These are phyloP conservation scores for Drosophila limbata DNA, from an alignment of 2,888 invertebrate species.

Conservation along the genomic window DNA sequence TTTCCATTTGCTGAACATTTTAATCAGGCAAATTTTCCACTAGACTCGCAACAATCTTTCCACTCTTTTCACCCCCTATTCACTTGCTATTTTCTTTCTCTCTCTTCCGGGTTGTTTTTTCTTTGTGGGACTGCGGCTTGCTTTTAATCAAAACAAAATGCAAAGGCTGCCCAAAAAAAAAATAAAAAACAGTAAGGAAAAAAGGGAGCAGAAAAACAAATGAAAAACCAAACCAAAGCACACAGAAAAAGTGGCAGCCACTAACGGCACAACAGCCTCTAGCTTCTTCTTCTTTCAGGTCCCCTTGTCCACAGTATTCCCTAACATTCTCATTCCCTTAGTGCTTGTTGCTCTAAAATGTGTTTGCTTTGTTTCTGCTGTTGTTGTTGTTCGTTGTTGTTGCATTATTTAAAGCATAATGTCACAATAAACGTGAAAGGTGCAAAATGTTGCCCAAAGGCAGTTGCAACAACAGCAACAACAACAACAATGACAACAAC, in stretches of 20 bases:
- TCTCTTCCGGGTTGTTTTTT: slow-evolving; percentile 23
- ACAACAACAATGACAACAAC: slow-evolving; percentile 12
- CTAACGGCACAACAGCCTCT: slow-evolving; percentile 34
- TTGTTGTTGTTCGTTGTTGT: slow-evolving; percentile 49
- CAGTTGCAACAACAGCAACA: slow-evolving; percentile 30
- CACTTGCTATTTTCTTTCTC: not conserved
- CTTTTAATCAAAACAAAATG: slow-evolving; percentile 78
- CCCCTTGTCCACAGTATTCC: not conserved
- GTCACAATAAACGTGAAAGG: slow-evolving; percentile 79
- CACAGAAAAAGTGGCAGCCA: slow-evolving; percentile 33
- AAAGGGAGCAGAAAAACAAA: slow-evolving; percentile 14
- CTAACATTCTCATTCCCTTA: slow-evolving; percentile 18
- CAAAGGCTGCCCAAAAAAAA: slow-evolving; percentile 30
- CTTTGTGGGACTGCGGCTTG: slow-evolving; percentile 55
- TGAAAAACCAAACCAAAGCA: slow-evolving; percentile 25
- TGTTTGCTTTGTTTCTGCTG: slow-evolving; percentile 56
- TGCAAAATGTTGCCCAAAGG: slow-evolving; percentile 73
- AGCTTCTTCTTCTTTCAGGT: slow-evolving; percentile 11
- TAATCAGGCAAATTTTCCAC: slow-evolving; percentile 59
- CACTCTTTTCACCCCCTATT: slow-evolving; percentile 41
- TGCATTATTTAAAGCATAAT: slow-evolving; percentile 76
- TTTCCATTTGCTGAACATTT: slow-evolving; percentile 55
- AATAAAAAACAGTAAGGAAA: not conserved
- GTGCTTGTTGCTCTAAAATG: slow-evolving; percentile 57
- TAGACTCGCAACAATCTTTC: slow-evolving; percentile 39